phyloP scores from a whole-genome alignment of 2,797 vertebrate species.

The Furcifer pardalis region DNA sequence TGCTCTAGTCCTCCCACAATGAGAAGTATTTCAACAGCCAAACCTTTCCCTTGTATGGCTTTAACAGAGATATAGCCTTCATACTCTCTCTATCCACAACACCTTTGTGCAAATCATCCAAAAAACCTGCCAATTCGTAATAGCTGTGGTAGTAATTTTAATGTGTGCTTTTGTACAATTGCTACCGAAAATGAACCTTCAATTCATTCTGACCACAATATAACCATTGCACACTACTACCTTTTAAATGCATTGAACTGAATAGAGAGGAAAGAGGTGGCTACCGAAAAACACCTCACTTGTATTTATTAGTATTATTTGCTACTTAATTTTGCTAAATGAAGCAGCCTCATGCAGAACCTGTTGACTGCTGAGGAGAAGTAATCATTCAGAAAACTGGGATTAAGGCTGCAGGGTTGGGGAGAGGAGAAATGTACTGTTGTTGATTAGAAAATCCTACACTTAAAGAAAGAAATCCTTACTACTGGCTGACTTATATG shows the following conservation, averaged over 20 bases:
- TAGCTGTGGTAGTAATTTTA: not conserved
- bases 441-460: no score
- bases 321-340: no score
- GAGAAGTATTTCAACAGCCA: slow-evolving; percentile 7
- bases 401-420: no score
- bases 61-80: not conserved
- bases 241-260: not conserved
- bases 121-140: slow-evolving; percentile 19
- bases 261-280: not conserved
- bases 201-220: slow-evolving; percentile 11
- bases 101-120: slow-evolving; percentile 17
- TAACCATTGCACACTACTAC: not conserved
- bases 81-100: not conserved
- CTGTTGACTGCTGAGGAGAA: no score
- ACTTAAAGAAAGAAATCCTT: no score
- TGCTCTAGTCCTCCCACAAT: not conserved
- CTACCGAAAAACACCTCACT: not conserved
- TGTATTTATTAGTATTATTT: not conserved
- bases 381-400: no score
- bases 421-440: no score
- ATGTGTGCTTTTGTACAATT: not conserved
- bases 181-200: not conserved
- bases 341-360: no score
- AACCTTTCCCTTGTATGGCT: not conserved
- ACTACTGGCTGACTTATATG: no score